Evolutionary conservation across 2,797 vertebrate species (phyloP), one percentile per base, ranked within the genome.

Genomic region (Psittacula derbiana): DNA sequence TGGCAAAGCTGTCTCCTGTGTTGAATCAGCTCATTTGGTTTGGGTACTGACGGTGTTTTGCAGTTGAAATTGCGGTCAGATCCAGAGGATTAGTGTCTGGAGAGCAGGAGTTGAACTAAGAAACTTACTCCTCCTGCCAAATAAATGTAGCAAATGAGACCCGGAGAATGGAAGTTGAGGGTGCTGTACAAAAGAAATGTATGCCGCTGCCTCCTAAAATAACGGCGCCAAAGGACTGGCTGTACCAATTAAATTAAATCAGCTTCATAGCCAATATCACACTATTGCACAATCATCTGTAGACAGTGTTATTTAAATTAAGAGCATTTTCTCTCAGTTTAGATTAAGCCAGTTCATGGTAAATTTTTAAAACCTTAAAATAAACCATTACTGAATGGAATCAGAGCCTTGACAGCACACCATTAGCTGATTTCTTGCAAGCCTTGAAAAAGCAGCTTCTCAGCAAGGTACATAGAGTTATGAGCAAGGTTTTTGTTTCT

Each of bases 111-210:
- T 0, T 74, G 57, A 90, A 46, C 40, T 28, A 47, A 92, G 60
- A 73, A 92, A 80, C 24, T 46, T 81, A 18, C 23, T 93, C 36
- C 49, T 78, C 38, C 79, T 80, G 93, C 88, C 91, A 93, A 93
- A 82, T 57, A 72, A 80, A 73, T 27, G 53, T 31, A 82, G 40
- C 25, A 73, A 92, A 92, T 76, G 70, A 75, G 50, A 60, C 41
- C 64, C 76, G 47, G 66, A 52, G 46, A 73, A 76, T 57, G 36
- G 65, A 87, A 94, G 55, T 11, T 2, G 18, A 81, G n/a, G 71
- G 52, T 47, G 50, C 28, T 47, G 9, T 25, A 47, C 21, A 40
- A 61, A 80, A 82, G 78, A 76, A 93, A 84, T 55, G 44, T 6
- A 1, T 24, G 20, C 31, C 0, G 0, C 67, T 84, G 47, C 41